Evolutionary conservation across 1,140 invertebrate species (phyloP).

Genomic region (Cotesia glomerata): DNA sequence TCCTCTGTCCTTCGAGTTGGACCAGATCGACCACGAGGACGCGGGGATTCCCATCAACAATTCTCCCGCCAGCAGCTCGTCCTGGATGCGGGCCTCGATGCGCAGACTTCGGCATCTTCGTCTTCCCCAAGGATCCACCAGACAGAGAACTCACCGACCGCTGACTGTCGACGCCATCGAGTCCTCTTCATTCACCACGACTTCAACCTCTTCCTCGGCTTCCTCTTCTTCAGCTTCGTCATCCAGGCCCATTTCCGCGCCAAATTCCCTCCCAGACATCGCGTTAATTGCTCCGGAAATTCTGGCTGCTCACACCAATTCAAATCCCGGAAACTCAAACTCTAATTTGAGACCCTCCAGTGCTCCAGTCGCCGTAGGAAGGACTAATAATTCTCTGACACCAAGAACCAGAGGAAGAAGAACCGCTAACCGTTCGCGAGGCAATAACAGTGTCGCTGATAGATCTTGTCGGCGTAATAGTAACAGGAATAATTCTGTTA

Average conservation of each 20-base stretch:
- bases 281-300: constrained; percentile 59
- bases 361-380: constrained; percentile 44
- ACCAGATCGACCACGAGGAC: not conserved
- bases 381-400: not conserved
- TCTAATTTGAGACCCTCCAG: constrained; percentile 50
- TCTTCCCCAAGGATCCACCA: constrained; percentile 43
- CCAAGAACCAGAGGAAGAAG: constrained; percentile 29
- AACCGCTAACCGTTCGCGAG: constrained; percentile 23
- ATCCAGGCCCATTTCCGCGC: constrained; percentile 31
- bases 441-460: not conserved
- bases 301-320: constrained; percentile 56
- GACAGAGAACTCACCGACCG: constrained; percentile 17
- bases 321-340: constrained; percentile 36
- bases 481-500: not conserved
- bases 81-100: constrained; percentile 60
- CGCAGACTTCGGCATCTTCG: constrained; percentile 55
- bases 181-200: constrained; percentile 14
- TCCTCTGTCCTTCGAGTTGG: not conserved
- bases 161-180: not conserved
- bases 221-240: no score
- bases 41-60: not conserved
- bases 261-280: constrained; percentile 57
- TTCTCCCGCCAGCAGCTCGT: constrained; percentile 32
- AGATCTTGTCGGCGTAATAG: constrained; percentile 14
- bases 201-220: constrained; percentile 52